Percentiles rank a stretch among this genome's conserved stretches.
Evolutionary conservation across 92 coral and sea anemone species (phyloP).

Genomic region (Phenganax stokvisi): DNA sequence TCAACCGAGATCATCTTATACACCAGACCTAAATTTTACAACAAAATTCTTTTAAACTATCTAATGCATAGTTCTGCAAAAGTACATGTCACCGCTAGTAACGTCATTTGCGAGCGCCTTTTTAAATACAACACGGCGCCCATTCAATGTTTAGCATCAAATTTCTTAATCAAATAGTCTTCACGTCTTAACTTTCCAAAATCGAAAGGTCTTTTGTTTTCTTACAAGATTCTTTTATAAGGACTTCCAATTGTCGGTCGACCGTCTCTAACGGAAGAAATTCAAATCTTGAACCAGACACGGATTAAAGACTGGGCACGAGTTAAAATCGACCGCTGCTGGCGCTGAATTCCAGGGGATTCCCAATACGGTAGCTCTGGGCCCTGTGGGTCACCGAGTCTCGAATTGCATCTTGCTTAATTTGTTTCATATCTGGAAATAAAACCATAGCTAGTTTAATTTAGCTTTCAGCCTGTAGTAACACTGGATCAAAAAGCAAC

Average conservation of each 20-base stretch:
- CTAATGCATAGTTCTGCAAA: too few species aligned
- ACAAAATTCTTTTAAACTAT: too few species aligned
- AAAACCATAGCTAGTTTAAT: background rate
- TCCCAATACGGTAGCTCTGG: slow-evolving; percentile 3
- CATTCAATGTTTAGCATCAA: background rate
- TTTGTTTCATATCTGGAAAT: slow-evolving; percentile 8
- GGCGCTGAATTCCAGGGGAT: slow-evolving; percentile 9
- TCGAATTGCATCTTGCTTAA: background rate
- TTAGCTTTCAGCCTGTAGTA: background rate
- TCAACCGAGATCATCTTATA: too few species aligned
- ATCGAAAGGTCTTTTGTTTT: too few species aligned
- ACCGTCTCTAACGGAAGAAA: slow-evolving; percentile 10
- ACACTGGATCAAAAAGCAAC: too few species aligned
- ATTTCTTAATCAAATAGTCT: background rate
- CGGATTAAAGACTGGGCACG: background rate
- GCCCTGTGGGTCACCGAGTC: background rate
- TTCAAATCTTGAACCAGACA: slow-evolving; percentile 1
- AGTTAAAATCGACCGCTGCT: slow-evolving; percentile 29
- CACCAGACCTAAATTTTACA: too few species aligned
- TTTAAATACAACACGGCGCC: background rate
- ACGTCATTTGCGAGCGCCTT: background rate
- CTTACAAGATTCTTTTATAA: background rate
- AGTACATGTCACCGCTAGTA: too few species aligned
- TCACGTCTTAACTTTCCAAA: background rate
- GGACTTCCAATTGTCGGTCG: background rate